Evolutionary conservation across 2,797 vertebrate genomes (phyloP).

Genomic region (Cygnus olor): DNA sequence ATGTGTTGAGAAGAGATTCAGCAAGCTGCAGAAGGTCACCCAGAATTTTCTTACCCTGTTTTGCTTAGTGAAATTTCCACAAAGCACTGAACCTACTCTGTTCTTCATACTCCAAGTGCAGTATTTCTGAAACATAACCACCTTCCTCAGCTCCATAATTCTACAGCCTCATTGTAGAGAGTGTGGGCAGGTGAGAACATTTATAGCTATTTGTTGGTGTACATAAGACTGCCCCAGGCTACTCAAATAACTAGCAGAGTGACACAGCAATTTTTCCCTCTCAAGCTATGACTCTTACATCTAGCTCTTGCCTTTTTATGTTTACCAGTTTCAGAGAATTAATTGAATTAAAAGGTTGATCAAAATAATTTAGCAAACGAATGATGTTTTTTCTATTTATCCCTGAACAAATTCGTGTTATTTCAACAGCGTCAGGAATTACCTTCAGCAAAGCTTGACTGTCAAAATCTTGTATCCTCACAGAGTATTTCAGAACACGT

Average conservation of each 20-base stretch:
- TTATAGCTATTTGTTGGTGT: background rate
- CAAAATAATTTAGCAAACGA: background rate
- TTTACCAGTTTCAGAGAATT: background rate
- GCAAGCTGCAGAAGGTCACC: background rate
- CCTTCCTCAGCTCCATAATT: background rate
- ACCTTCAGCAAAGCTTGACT: background rate
- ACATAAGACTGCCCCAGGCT: background rate
- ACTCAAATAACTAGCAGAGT: background rate
- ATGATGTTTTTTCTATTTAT: background rate
- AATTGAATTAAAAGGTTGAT: background rate
- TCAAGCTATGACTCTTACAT: accelerated
- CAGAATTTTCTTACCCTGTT: background rate
- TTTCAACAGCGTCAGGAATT: background rate
- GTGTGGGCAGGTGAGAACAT: background rate
- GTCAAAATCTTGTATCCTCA: background rate
- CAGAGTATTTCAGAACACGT: background rate
- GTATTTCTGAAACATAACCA: background rate
- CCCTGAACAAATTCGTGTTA: background rate
- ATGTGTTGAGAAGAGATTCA: background rate
- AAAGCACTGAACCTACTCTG: background rate
- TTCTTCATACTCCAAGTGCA: background rate
- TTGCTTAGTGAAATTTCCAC: background rate
- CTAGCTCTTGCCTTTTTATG: background rate
- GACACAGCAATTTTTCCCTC: background rate
- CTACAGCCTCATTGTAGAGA: background rate